Base-by-base conservation (phyloP, 2,888 invertebrate species). In the Scrobipalpa atriplicella region DNA sequence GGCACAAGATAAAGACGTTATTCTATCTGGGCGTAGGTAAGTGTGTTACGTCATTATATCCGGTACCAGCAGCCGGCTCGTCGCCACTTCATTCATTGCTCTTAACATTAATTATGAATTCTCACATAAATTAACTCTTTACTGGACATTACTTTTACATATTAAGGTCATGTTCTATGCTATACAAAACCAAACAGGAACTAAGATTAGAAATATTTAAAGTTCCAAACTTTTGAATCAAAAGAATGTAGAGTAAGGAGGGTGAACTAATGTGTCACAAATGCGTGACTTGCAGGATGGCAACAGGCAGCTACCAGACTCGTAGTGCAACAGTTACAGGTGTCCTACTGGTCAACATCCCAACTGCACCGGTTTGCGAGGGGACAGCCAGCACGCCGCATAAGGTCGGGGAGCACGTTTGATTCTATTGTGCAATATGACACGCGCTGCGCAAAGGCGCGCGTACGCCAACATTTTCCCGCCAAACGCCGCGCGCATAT, bases 401-500 rank as follows among this genome's bases (percentile, higher is more conserved):
- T 75, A 78, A 83, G 82, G 83, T 83, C 81, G 78, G 70, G 73
- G 71, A 77, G 72, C 73, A 76, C 75, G 78, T 76, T 73, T 77
- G 73, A 74, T 67, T 78, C 75, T 79, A 85, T 90, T 90, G 89
- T 82, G 91, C 89, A 90, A 90, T 82, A 81, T 82, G 82, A 77
- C 80, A 83, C 81, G 82, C 82, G 82, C 83, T 79, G 82, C 77
- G 78, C 77, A 73, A 72, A 68, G 79, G 81, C 79, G 87, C 86
- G 84, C 86, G 80, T 80, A 87, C 88, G 85, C 69, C 18, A 71
- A 79, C 90, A 89, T 87, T 89, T 89, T 90, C 88, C 87, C 89
- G 90, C 89, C 87, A 86, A 83, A 82, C 88, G 78, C 78, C 79
- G 82, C 78, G 74, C 78, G 84, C 80, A 84, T 74, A 75, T 75